These are phyloP conservation scores for Cephus sareptanus DNA, from an alignment of 2,888 invertebrate genomes.

Conservation along the genomic window DNA sequence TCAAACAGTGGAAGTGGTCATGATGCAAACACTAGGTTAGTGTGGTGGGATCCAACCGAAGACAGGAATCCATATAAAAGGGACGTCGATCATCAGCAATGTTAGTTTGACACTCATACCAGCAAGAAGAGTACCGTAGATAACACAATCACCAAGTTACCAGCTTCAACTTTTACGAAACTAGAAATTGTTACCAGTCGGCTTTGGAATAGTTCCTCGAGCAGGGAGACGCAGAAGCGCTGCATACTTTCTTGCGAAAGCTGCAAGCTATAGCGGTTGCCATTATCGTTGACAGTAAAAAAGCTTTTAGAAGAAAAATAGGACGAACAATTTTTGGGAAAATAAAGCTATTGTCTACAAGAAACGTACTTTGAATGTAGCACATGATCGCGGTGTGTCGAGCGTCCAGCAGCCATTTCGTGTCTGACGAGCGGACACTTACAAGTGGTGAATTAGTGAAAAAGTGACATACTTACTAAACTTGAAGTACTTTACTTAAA, in stretches of 20 bases:
- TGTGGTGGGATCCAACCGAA: conserved; percentile 17
- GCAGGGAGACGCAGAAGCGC: not conserved
- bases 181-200: not conserved
- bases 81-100: conserved; percentile 28
- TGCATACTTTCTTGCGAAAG: not conserved
- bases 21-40: not conserved
- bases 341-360: not conserved
- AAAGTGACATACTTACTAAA: not conserved
- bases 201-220: not conserved
- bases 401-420: not conserved
- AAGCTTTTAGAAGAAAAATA: not conserved
- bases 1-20: not conserved
- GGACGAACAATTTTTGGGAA: not conserved
- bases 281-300: not conserved
- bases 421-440: not conserved
- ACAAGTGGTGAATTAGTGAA: not conserved
- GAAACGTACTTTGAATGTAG: not conserved
- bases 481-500: not conserved
- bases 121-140: not conserved
- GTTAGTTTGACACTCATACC: conserved; percentile 38
- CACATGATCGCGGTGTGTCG: not conserved
- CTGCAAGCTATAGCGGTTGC: not conserved
- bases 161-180: not conserved
- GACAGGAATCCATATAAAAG: conserved; percentile 52
- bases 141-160: not conserved